Base-by-base conservation (phyloP, 2,888 invertebrate genomes). In the Melanostoma scalare region DNA sequence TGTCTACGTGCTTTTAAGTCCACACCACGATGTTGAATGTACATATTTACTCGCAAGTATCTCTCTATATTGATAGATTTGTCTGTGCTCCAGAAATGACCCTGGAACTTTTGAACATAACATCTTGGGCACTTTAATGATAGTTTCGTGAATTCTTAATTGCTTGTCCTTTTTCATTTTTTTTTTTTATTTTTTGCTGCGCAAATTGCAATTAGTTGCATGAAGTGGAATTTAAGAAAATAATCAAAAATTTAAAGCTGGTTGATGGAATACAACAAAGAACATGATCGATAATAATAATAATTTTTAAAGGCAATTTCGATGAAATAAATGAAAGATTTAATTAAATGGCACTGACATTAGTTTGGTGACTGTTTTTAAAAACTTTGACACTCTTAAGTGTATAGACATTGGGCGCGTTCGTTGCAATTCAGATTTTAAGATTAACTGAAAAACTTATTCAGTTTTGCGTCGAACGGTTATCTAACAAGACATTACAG, bases 201-300 rank as follows among this genome's bases (percentile, higher is more conserved):
- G 35, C 31, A 82, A 74, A 78, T 71, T 84, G 58, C 79, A 79
- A 84, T 79, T 74, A 79, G 69, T 79, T 84, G 61, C 58, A 68
- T 73, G 46, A 20, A 20, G 20, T 20, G 20, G 20, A 20, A 20
- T n/a, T 20, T 33, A 50, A 40, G n/a, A 33, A 48, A 65, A 44
- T 38, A 53, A 10, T 67, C 52, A 53, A 36, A 6, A 56, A 56
- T 20, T 20, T 0, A 20, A 1, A 20, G 20, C 20, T 20, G 20
- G 20, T 1, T 20, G 20, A 1, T 20, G 20, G 20, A 20, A 20
- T 20, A 20, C 20, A 20, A 20, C 20, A 20, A 20, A 1, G 20
- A 20, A 20, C 20, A 20, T 20, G 20, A 20, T 20, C 20, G 20
- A 20, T 20, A 20, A 20, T 20, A 20, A 20, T 20, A 20, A 20